Evolutionary conservation across 2,113 vertebrate species (phyloP).

Genomic region (Grus americana): DNA sequence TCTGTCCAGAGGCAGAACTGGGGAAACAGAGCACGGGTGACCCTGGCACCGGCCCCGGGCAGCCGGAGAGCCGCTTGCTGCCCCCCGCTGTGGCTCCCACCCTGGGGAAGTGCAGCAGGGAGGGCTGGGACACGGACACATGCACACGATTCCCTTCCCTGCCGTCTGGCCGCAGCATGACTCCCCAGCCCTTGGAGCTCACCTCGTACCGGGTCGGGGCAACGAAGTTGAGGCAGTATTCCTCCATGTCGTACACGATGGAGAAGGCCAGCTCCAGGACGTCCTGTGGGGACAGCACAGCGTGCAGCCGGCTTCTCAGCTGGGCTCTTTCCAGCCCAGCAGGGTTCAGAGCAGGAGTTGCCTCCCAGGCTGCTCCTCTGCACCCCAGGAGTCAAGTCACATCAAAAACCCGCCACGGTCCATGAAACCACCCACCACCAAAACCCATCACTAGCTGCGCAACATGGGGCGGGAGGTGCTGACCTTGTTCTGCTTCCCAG

Average conservation of each 20-base stretch:
- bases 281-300: slow-evolving; percentile 75
- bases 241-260: slow-evolving; percentile 87
- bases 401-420: neutral
- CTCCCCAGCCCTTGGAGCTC: slow-evolving; percentile 54
- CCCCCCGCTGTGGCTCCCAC: neutral
- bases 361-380: neutral
- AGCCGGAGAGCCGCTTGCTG: neutral
- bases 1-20: slow-evolving; percentile 97
- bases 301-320: neutral
- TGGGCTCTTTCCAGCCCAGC: neutral
- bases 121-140: neutral
- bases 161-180: rapidly evolving
- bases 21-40: neutral
- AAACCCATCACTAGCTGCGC: neutral
- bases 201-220: slow-evolving; percentile 91
- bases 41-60: neutral
- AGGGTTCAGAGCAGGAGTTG: neutral
- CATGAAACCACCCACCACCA: neutral
- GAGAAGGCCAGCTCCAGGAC: slow-evolving; percentile 92
- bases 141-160: neutral
- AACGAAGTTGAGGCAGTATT: slow-evolving; percentile 91
- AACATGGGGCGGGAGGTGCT: neutral
- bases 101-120: neutral
- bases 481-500: slow-evolving; percentile 96
- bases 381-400: neutral